Conservation (phyloP, 2,797 vertebrate genomes). For the Manis pentadactyla region DNA sequence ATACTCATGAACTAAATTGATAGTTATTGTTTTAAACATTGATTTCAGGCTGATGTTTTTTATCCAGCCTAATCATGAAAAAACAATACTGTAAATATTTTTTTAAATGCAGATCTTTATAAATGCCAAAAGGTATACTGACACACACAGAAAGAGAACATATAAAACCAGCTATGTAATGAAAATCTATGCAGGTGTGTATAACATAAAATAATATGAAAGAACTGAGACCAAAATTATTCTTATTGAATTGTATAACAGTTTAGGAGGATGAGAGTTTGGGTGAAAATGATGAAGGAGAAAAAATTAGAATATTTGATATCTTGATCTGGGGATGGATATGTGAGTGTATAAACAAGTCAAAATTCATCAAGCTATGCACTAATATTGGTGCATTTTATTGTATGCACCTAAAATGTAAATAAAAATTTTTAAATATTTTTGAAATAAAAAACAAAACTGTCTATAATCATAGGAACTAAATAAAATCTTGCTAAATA, state of each 20-base stretch:
- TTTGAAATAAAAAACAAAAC: no score
- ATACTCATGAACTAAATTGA: neutral
- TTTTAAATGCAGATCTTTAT: neutral
- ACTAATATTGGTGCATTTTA: no score
- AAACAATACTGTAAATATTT: neutral
- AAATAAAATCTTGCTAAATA: no score
- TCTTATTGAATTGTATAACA: neutral
- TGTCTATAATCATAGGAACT: no score
- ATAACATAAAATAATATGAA: neutral
- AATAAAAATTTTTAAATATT: no score
- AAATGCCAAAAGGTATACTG: neutral
- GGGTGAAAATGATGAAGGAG: no score
- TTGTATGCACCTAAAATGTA: no score
- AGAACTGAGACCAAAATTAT: neutral
- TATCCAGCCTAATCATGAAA: neutral
- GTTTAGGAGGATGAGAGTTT: neutral
- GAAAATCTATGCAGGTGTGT: neutral
- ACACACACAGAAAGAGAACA: neutral
- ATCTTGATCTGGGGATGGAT: no score
- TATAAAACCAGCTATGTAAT: neutral
- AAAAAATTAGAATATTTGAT: no score
- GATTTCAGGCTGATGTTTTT: neutral
- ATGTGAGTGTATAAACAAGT: no score
- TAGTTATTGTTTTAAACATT: neutral
- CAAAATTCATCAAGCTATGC: no score